Evolutionary conservation across 2,797 vertebrate genomes (phyloP).

Genomic region (Enteromius afrohamiltoni): DNA sequence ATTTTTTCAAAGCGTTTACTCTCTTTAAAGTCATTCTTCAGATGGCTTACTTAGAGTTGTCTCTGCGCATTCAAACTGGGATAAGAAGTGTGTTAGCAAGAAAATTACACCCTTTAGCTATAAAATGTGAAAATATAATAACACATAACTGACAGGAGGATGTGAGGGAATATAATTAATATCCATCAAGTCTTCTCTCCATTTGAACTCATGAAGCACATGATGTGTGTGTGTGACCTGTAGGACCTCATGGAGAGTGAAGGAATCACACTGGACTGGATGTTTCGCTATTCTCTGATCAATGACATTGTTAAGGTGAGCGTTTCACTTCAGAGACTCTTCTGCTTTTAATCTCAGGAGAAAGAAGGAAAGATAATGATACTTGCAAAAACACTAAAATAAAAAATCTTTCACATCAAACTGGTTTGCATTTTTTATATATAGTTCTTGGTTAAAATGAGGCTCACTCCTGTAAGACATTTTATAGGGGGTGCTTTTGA

Average conservation of each 20-base stretch:
- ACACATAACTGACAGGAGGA: background rate
- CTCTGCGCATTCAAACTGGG: background rate
- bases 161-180: background rate
- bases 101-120: background rate
- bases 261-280: slow-evolving; percentile 93
- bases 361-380: background rate
- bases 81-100: background rate
- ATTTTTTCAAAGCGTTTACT: background rate
- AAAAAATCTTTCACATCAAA: background rate
- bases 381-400: slow-evolving; percentile 2
- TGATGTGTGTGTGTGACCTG: slow-evolving; percentile 58
- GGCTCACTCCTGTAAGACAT: background rate
- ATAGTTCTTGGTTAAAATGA: background rate
- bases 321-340: background rate
- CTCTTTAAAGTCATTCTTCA: background rate
- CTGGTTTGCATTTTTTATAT: background rate
- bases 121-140: background rate
- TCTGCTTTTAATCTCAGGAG: background rate
- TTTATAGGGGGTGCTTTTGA: background rate
- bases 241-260: slow-evolving; percentile 94
- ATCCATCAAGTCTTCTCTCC: background rate
- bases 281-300: slow-evolving; percentile 94
- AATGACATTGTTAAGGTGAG: slow-evolving; percentile 89
- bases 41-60: background rate
- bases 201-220: background rate